A percentile compares a stretch with the other conserved stretches of the same genome.
Evolutionary conservation across 2,797 vertebrate species (phyloP).

Genomic region (Rhinophrynus dorsalis): DNA sequence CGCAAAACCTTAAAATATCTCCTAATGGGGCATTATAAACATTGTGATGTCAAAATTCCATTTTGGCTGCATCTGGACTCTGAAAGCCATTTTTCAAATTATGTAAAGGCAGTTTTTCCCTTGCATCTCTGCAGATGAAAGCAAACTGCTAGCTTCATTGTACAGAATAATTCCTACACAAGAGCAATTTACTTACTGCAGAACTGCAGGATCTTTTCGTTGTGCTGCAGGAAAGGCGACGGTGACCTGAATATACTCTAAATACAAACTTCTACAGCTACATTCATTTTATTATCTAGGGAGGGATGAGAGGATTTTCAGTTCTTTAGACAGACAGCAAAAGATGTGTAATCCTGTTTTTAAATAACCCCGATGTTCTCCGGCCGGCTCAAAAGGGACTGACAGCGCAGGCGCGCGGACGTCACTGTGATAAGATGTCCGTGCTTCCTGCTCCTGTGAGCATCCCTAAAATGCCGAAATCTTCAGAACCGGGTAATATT

Average conservation of each 20-base stretch:
- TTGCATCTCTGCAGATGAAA: constrained; percentile 56
- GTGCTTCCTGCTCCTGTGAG: no score
- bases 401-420: no score
- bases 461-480: no score
- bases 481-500: no score
- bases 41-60: neutral
- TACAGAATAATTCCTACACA: constrained; percentile 68
- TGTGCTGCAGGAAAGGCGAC: constrained; percentile 50
- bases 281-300: no score
- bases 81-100: constrained; percentile 60
- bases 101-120: constrained; percentile 53
- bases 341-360: no score
- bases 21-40: neutral
- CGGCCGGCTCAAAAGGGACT: no score
- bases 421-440: no score
- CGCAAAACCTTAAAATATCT: neutral
- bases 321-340: no score
- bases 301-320: no score
- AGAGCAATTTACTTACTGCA: constrained; percentile 59
- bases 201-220: constrained; percentile 52
- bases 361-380: no score
- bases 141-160: constrained; percentile 53
- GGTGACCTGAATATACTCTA: constrained; percentile 40
- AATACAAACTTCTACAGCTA: constrained; percentile 20
- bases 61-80: constrained; percentile 35